Conservation (phyloP, 2,888 invertebrate genomes). For the Microctonus brassicae region DNA sequence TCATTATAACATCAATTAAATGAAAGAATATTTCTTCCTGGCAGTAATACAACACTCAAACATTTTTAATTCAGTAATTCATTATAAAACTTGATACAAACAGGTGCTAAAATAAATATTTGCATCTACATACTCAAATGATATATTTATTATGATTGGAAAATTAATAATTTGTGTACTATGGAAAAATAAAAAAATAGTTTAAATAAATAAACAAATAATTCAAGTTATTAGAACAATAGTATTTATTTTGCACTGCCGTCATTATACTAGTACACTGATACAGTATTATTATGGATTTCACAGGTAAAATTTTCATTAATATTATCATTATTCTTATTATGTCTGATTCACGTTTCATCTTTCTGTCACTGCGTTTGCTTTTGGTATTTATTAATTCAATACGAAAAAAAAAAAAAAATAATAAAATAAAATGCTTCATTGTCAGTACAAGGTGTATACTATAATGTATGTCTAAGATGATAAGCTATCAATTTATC, state of each 20-base stretch:
- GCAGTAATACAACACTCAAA: too few relatives aligned
- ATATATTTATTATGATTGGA: too few relatives aligned
- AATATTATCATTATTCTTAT: background rate
- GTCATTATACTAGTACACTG: constrained; percentile 33
- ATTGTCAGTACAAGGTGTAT: background rate
- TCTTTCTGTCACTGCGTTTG: background rate
- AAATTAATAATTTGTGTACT: too few relatives aligned
- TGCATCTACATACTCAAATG: too few relatives aligned
- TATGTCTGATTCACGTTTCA: background rate
- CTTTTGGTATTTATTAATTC: background rate
- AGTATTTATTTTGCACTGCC: constrained; percentile 57
- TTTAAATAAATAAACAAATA: background rate
- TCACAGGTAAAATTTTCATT: too few relatives aligned
- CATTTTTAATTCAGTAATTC: too few relatives aligned
- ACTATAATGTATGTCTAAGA: background rate
- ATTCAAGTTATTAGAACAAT: constrained; percentile 55
- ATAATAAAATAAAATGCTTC: background rate
- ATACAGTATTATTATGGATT: background rate
- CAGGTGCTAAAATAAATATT: too few relatives aligned
- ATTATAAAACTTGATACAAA: too few relatives aligned
- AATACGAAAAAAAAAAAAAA: background rate
- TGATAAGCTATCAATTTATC: background rate
- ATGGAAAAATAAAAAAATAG: background rate
- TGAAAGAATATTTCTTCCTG: too few relatives aligned
- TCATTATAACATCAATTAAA: too few relatives aligned